Conservation (phyloP, 2,113 vertebrate species). For the Myrmecophaga tridactyla region DNA sequence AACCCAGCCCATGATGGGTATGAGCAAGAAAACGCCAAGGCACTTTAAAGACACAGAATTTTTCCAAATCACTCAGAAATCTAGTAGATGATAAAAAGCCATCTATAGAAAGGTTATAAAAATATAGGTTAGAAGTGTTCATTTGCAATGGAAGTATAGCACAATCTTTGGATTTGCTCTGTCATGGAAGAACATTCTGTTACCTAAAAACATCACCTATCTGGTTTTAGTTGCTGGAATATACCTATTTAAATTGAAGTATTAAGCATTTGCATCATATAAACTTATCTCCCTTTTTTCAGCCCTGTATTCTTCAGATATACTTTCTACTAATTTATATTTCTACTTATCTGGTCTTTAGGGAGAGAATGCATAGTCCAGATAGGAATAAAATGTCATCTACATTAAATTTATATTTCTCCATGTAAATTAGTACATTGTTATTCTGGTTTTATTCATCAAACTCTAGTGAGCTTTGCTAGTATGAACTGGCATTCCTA, state of each 20-base stretch:
- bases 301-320: neutral
- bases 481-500: neutral
- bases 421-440: slow-evolving; percentile 36
- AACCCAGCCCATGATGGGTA: neutral
- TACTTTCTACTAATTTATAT: slow-evolving; percentile 49
- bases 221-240: neutral
- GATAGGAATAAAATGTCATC: slow-evolving; percentile 39
- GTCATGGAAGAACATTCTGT: neutral
- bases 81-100: slow-evolving; percentile 1
- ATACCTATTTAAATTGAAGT: slow-evolving; percentile 26
- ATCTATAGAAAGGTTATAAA: neutral
- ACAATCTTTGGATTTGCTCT: neutral
- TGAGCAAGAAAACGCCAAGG: neutral
- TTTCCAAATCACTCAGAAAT: neutral
- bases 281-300: slow-evolving; percentile 36
- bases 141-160: neutral
- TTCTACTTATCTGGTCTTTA: neutral
- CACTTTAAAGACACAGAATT: neutral
- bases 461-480: neutral
- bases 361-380: neutral
- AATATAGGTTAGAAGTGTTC: neutral
- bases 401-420: slow-evolving; percentile 21
- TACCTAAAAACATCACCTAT: slow-evolving; percentile 40
- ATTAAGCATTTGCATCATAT: slow-evolving; percentile 25
- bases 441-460: slow-evolving; percentile 49